A percentile compares a stretch with the other conserved stretches of the same genome.
These are phyloP conservation scores for Dolichotis patagonum DNA, from an alignment of 2,113 vertebrate species.

Conservation along the genomic window DNA sequence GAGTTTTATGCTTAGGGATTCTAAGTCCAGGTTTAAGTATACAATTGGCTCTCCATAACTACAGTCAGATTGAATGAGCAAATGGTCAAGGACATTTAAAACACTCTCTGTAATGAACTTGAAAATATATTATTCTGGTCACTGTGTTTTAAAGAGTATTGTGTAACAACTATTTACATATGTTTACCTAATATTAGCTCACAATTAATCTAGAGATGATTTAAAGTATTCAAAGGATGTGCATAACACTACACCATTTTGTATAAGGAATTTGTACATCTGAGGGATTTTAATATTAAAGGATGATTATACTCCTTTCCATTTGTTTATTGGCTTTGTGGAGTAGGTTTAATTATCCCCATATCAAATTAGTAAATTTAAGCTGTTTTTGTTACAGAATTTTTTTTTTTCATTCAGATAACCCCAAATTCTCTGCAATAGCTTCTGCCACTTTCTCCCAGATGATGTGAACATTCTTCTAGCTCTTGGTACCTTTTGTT, in stretches of 20 bases:
- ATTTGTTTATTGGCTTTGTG: not conserved
- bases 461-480: not conserved
- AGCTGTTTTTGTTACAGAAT: not conserved
- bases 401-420: not conserved
- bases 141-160: not conserved
- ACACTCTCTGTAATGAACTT: not conserved
- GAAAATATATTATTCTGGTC: not conserved
- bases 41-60: not conserved
- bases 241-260: not conserved
- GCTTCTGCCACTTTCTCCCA: not conserved
- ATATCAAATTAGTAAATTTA: not conserved
- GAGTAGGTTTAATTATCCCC: not conserved
- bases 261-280: not conserved
- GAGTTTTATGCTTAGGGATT: constrained; percentile 1
- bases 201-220: not conserved
- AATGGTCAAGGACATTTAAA: not conserved
- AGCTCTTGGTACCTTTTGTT: not conserved
- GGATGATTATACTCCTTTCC: not conserved
- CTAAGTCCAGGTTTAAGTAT: not conserved
- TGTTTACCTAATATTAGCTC: not conserved
- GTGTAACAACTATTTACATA: not conserved
- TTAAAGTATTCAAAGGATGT: not conserved
- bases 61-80: not conserved
- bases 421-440: not conserved
- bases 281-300: not conserved